Evolutionary conservation across 2,888 invertebrate genomes (phyloP), one percentile per base, ranked within the genome.

Genomic region (Scelioninae gen. 1): DNA sequence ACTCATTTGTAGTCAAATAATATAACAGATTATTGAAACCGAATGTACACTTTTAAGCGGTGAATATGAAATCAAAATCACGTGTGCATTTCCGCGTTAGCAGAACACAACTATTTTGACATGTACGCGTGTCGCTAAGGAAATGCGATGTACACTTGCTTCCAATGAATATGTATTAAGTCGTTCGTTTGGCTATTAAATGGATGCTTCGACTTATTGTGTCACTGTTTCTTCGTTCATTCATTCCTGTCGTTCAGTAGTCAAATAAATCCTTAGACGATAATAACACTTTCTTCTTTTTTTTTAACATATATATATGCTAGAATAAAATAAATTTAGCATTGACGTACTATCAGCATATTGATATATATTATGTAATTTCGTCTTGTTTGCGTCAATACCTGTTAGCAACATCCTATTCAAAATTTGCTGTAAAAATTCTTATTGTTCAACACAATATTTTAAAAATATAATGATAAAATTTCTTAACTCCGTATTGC

Each of bases 101-200:
- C 13, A 31, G 49, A 49, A 23, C 49, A 34, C 49, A 47, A 58
- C 34, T 38, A 40, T 58, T 71, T 58, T 49, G 65, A 65, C 75
- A 38, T 49, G 62, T 56, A 75, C 75, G 65, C 65, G 65, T 56
- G 65, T 75, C 75, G 45, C 10, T 60, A 51, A 68, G 68, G 62
- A 77, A 77, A 62, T 62, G 53, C 62, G 60, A 60, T 51, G 58
- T 51, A 62, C 76, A 77, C 76, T 68, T 77, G 76, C 29, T 53
- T 55, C 45, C 34, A 55, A 74, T 74, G 62, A 63, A 74, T 74
- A 74, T 74, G 43, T 55, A 74, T 72, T 34, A 53, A 53, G 45
- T 62, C 53, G 72, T 74, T 74, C 8, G 45, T 45, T 51, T n/a
- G 16, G 31, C 51, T 74, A 23, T 23, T 23, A 23, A 23, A n/a